These are phyloP conservation scores for Chaetops frenatus DNA, from an alignment of 2,113 vertebrate species.

Conservation along the genomic window DNA sequence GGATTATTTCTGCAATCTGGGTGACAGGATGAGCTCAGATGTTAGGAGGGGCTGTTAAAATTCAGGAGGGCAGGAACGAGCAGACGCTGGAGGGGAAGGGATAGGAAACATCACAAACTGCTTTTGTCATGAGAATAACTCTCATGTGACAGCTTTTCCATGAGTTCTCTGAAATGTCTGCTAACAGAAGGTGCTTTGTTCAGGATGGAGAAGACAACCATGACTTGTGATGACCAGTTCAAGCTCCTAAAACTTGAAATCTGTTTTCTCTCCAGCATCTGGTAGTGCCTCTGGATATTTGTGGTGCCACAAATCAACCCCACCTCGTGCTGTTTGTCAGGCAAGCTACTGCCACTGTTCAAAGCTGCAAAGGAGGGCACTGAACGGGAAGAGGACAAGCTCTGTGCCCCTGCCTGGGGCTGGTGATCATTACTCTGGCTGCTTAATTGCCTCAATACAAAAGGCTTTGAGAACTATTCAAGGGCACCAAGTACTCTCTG, in stretches of 20 bases:
- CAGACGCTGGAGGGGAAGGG: not conserved
- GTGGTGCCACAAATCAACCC: not conserved
- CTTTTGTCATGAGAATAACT: not conserved
- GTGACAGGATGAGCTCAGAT: not conserved
- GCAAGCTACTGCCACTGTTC: not conserved
- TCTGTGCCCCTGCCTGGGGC: not conserved
- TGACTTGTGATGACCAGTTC: not conserved
- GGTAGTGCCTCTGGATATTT: not conserved
- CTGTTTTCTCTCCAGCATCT: not conserved
- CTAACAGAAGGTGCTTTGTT: not conserved
- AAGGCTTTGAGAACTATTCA: not conserved
- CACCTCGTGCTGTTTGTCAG: not conserved
- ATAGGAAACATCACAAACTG: not conserved
- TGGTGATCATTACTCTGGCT: not conserved
- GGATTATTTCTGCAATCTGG: not conserved
- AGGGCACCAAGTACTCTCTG: not conserved
- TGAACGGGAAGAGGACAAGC: not conserved
- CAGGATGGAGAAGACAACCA: not conserved
- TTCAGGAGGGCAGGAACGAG: not conserved
- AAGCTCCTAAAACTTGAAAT: not conserved
- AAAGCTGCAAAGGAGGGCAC: not conserved
- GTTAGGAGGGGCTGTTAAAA: not conserved
- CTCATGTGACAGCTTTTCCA: not conserved
- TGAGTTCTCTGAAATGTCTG: not conserved
- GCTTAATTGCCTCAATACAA: not conserved